Evolutionary conservation across 2,113 vertebrate genomes (phyloP).

Genomic region (Poeciliopsis occidentalis): DNA sequence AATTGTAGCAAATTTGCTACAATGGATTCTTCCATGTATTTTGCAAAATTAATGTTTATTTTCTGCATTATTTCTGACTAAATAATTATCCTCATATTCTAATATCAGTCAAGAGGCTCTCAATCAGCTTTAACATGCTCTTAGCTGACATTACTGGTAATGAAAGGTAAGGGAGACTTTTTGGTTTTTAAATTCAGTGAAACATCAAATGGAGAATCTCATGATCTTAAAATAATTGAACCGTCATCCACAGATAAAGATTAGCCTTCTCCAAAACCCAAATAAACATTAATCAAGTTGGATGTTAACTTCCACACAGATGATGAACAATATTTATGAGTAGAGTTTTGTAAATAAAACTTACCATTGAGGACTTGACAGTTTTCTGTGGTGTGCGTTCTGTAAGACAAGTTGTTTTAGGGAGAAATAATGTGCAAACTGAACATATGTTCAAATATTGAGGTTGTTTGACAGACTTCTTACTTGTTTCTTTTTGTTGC

Average conservation of each 20-base stretch:
- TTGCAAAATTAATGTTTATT: background rate
- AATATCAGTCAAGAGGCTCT: background rate
- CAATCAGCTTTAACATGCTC: background rate
- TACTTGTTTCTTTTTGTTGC: background rate
- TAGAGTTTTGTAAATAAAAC: background rate
- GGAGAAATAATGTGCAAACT: background rate
- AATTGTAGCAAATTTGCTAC: background rate
- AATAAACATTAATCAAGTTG: no score
- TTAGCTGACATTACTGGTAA: background rate
- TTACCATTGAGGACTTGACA: background rate
- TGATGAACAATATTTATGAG: background rate
- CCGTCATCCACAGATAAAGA: no score
- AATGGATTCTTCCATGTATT: background rate
- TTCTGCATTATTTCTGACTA: background rate
- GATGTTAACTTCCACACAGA: background rate
- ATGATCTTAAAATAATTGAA: no score
- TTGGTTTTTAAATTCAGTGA: background rate
- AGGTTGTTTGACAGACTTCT: constrained; percentile 1
- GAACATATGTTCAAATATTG: background rate
- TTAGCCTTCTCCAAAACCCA: no score
- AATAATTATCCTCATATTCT: background rate
- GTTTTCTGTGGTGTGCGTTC: background rate
- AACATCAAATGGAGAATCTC: no score
- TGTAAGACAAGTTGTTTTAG: background rate
- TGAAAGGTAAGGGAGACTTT: background rate